These are phyloP conservation scores for Parapristionchus giblindavisi DNA, from an alignment of 2,888 invertebrate species.

Conservation along the genomic window DNA sequence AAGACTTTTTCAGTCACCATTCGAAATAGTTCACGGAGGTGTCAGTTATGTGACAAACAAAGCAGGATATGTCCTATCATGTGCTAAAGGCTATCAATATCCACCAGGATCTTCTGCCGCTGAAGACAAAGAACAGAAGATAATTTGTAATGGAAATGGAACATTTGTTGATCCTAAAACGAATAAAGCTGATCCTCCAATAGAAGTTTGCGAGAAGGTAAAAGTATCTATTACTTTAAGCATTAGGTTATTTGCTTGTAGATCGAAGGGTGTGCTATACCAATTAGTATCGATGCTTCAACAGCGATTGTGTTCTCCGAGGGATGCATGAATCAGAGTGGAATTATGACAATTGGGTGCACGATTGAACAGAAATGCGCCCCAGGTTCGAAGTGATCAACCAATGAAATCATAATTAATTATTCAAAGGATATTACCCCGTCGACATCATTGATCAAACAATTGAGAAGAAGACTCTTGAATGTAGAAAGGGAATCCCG, in stretches of 20 bases:
- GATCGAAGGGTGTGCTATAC: constrained; percentile 23
- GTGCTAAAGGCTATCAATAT: constrained; percentile 20
- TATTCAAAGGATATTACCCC: not conserved
- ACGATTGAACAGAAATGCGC: not conserved
- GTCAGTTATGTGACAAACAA: not conserved
- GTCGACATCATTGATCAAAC: not conserved
- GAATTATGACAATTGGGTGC: constrained; percentile 13
- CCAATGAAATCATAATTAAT: not conserved
- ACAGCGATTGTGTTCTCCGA: not conserved
- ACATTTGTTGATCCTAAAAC: constrained; percentile 15
- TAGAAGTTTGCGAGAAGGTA: constrained; percentile 23
- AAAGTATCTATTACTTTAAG: too few species aligned
- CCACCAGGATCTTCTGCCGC: not conserved
- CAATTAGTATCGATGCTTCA: not conserved
- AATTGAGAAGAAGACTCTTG: constrained; percentile 8
- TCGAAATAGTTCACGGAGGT: constrained; percentile 8
- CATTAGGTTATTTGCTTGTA: not conserved
- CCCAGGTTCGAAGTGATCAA: constrained; percentile 2
- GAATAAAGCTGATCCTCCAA: not conserved
- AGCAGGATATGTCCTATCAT: not conserved
- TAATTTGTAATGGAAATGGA: constrained; percentile 14
- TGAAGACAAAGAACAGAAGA: constrained; percentile 4
- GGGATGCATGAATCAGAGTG: not conserved
- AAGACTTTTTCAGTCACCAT: constrained; percentile 14
- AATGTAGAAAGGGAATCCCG: constrained; percentile 23